Percentiles rank a stretch among this genome's conserved stretches.
Evolutionary conservation across 1,140 invertebrate species (phyloP).

Genomic region (Drosophila virilis): DNA sequence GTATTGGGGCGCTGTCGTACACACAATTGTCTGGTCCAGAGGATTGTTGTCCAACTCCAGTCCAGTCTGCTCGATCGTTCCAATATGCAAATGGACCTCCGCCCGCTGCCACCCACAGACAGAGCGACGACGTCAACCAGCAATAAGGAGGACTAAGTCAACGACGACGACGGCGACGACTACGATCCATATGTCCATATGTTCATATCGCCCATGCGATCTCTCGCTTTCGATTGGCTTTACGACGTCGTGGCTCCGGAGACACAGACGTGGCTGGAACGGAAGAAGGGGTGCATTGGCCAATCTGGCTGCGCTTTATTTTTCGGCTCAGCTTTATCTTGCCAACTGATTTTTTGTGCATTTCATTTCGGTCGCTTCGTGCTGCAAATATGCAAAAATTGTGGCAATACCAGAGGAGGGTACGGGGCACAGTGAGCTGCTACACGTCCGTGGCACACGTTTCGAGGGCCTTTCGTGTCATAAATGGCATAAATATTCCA

Average conservation of each 20-base stretch:
- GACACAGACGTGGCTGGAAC: neutral
- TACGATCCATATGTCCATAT: constrained; percentile 70
- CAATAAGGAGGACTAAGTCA: constrained; percentile 12
- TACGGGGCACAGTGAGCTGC: neutral
- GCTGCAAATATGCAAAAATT: constrained; percentile 80
- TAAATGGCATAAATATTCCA: constrained; percentile 83
- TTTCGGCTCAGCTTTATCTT: constrained; percentile 64
- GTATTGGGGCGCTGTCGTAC: constrained; percentile 39
- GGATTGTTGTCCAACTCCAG: constrained; percentile 23
- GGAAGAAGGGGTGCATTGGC: neutral
- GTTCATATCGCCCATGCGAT: constrained; percentile 62
- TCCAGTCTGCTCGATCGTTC: constrained; percentile 61
- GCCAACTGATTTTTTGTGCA: constrained; percentile 62
- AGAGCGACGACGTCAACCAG: constrained; percentile 21
- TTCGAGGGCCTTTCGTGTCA: constrained; percentile 80
- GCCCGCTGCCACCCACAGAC: constrained; percentile 75
- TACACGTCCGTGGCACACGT: constrained; percentile 60
- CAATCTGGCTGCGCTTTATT: constrained; percentile 53
- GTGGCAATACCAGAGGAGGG: constrained; percentile 36
- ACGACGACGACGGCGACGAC: constrained; percentile 7
- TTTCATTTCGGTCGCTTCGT: constrained; percentile 71
- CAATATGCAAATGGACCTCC: constrained; percentile 72
- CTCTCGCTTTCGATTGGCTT: constrained; percentile 79
- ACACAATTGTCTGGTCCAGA: constrained; percentile 46
- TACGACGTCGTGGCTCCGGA: constrained; percentile 40